phyloP scores from a whole-genome alignment of 2,888 invertebrate species.

The Polydrusus tereticollis region DNA sequence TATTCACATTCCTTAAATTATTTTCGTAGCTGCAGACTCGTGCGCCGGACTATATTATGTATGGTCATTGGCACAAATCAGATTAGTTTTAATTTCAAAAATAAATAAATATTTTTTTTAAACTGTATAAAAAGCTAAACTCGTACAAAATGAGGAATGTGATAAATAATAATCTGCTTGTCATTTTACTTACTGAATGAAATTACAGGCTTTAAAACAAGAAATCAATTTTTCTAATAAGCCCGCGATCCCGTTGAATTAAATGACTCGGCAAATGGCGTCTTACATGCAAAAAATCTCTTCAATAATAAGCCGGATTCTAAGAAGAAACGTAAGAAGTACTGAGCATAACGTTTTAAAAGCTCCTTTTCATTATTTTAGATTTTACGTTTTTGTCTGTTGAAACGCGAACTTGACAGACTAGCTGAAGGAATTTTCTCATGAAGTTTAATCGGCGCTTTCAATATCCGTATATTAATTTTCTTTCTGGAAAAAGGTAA shows the following conservation, averaged over 20 bases:
- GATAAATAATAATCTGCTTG: neutral
- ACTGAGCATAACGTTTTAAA: slow-evolving; percentile 3
- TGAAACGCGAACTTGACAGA: neutral
- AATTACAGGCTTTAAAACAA: slow-evolving; percentile 3
- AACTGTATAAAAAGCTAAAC: too few species aligned
- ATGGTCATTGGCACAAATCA: too few species aligned
- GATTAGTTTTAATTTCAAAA: too few species aligned
- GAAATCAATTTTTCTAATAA: slow-evolving; percentile 24
- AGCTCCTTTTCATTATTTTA: slow-evolving; percentile 25
- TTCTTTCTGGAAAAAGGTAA: neutral
- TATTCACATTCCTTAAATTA: too few species aligned
- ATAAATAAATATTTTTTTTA: too few species aligned
- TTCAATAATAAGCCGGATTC: slow-evolving; percentile 15
- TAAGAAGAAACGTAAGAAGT: neutral
- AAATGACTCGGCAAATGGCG: slow-evolving; percentile 18
- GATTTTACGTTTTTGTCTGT: slow-evolving; percentile 1
- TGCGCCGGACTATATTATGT: too few species aligned
- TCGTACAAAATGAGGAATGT: neutral
- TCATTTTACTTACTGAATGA: slow-evolving; percentile 4
- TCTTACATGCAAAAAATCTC: neutral
- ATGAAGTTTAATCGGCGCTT: neutral
- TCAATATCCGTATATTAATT: neutral
- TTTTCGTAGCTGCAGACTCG: too few species aligned
- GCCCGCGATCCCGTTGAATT: slow-evolving; percentile 9
- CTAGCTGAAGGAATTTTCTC: neutral